Conservation (phyloP, 2,888 invertebrate species). For the Callyntrura guangdongensis region DNA sequence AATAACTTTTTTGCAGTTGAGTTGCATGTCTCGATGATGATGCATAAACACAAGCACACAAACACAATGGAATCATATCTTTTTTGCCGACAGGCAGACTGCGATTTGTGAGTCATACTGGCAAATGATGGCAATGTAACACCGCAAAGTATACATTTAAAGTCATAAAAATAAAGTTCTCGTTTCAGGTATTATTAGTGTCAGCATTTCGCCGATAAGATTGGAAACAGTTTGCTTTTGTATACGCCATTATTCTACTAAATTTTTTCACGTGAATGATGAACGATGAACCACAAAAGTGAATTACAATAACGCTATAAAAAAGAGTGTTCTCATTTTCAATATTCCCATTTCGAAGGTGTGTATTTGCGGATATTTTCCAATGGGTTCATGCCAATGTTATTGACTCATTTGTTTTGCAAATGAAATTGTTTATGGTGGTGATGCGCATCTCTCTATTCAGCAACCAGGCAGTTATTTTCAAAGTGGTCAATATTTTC, state of each 20-base stretch:
- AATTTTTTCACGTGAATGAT: background rate
- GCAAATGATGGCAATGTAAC: background rate
- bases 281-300: background rate
- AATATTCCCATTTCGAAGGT: background rate
- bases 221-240: background rate
- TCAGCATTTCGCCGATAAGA: conserved; percentile 6
- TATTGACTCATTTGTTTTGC: background rate
- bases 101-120: background rate
- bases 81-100: conserved; percentile 1
- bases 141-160: background rate
- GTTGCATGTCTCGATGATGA: background rate
- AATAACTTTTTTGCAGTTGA: conserved; percentile 4
- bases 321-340: background rate
- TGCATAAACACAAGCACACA: background rate
- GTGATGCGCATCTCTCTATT: background rate
- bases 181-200: background rate
- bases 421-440: background rate
- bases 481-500: conserved; percentile 42
- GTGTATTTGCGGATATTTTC: background rate
- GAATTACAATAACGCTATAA: background rate
- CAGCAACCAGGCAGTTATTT: background rate
- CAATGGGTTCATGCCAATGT: background rate
- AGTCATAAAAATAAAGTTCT: conserved; percentile 14
- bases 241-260: background rate
- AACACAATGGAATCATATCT: background rate